phyloP scores from a whole-genome alignment of 2,113 vertebrate species.

The Erinaceus europaeus region DNA sequence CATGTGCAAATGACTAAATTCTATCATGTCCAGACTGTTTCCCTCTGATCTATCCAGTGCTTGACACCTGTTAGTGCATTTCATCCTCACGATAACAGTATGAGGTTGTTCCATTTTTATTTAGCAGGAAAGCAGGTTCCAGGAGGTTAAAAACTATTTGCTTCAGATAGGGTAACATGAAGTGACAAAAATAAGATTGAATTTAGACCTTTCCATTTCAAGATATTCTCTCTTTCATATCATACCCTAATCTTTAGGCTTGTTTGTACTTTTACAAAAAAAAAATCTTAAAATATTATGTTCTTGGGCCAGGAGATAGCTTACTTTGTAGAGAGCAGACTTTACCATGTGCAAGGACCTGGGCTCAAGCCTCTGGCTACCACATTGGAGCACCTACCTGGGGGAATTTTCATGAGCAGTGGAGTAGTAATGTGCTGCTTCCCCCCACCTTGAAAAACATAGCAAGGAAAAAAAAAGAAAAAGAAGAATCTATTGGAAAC shows the following conservation, averaged over 20 bases:
- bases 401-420: too few relatives aligned
- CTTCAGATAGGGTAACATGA: not conserved
- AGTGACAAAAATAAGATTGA: not conserved
- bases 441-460: too few relatives aligned
- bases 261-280: too few relatives aligned
- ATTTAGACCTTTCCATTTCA: not conserved
- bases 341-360: too few relatives aligned
- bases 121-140: constrained; percentile 7
- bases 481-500: too few relatives aligned
- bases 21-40: not conserved
- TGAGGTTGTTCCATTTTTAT: not conserved
- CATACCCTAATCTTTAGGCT: not conserved
- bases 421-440: too few relatives aligned
- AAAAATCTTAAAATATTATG: too few relatives aligned
- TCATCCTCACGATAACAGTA: not conserved
- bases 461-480: too few relatives aligned
- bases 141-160: constrained; percentile 3
- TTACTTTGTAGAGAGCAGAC: too few relatives aligned
- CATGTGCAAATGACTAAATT: not conserved
- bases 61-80: not conserved
- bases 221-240: not conserved
- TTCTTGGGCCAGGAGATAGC: too few relatives aligned
- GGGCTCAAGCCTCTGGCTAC: too few relatives aligned
- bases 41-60: not conserved
- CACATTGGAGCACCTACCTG: too few relatives aligned